Evolutionary conservation across 2,113 vertebrate genomes (phyloP).

Genomic region (Nanorana parkeri): DNA sequence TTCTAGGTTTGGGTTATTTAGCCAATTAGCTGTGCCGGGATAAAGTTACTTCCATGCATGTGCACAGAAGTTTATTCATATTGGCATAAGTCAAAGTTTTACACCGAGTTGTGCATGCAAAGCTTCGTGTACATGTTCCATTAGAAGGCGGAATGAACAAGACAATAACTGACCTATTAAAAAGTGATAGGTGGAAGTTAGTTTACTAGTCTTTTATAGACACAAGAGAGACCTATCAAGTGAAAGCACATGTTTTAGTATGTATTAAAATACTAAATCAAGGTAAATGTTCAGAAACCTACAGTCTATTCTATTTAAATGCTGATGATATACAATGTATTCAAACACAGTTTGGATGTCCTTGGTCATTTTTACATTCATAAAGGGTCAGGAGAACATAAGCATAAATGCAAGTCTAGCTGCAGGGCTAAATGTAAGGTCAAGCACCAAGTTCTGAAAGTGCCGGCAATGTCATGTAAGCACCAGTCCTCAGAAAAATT

Average conservation of each 20-base stretch:
- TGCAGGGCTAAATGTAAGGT: slow-evolving; percentile 35
- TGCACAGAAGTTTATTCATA: too few species aligned
- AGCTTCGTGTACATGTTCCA: too few species aligned
- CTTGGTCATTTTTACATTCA: slow-evolving; percentile 16
- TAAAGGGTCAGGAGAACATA: neutral
- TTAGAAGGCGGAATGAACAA: too few species aligned
- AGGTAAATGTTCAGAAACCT: slow-evolving; percentile 4
- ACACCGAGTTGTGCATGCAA: too few species aligned
- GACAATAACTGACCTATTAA: too few species aligned
- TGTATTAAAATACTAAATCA: slow-evolving; percentile 10
- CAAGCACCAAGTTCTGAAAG: slow-evolving; percentile 8
- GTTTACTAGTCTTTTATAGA: neutral
- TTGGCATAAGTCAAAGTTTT: too few species aligned
- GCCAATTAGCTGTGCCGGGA: too few species aligned
- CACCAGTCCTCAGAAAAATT: neutral
- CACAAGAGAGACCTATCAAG: neutral
- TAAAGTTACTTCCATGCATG: too few species aligned
- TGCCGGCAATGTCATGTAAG: slow-evolving; percentile 5
- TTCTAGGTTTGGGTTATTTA: too few species aligned
- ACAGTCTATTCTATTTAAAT: slow-evolving; percentile 10
- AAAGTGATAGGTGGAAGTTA: neutral
- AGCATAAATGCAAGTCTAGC: slow-evolving; percentile 27
- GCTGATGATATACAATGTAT: neutral
- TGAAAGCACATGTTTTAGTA: neutral
- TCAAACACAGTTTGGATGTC: neutral